phyloP scores from a whole-genome alignment of 2,888 invertebrate genomes.

The Lasioglossum pauxillum region DNA sequence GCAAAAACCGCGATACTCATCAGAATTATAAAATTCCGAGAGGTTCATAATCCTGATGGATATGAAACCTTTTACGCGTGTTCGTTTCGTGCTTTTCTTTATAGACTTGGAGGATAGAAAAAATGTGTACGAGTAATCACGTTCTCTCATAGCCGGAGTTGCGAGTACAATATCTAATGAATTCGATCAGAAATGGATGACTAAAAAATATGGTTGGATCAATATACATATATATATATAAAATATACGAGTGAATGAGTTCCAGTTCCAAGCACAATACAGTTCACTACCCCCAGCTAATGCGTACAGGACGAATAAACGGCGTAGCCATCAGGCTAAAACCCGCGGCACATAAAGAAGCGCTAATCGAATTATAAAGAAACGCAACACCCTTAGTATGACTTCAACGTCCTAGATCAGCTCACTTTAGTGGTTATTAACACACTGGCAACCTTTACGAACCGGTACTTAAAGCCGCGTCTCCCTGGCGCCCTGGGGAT shows the following conservation, averaged over 20 bases:
- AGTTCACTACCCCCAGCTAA: not conserved
- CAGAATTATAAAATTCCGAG: not conserved
- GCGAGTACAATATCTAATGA: too few relatives aligned
- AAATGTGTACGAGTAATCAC: too few relatives aligned
- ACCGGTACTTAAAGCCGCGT: not conserved
- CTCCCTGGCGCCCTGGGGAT: not conserved
- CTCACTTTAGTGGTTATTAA: conserved; percentile 4
- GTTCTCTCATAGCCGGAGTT: too few relatives aligned
- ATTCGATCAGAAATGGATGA: too few relatives aligned
- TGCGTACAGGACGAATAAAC: not conserved
- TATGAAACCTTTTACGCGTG: not conserved
- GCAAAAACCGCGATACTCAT: not conserved
- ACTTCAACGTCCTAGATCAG: not conserved
- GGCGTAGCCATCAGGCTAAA: not conserved
- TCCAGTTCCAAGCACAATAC: not conserved
- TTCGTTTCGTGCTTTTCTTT: not conserved
- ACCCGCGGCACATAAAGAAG: not conserved
- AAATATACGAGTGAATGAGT: not conserved
- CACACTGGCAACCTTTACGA: not conserved
- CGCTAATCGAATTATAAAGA: conserved; percentile 1
- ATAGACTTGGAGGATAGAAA: too few relatives aligned
- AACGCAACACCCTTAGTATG: not conserved
- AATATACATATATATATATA: too few relatives aligned
- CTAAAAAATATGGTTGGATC: too few relatives aligned
- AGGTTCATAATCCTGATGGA: not conserved